Base-by-base conservation (phyloP, 2,797 vertebrate genomes). In the Sitta carolinensis region DNA sequence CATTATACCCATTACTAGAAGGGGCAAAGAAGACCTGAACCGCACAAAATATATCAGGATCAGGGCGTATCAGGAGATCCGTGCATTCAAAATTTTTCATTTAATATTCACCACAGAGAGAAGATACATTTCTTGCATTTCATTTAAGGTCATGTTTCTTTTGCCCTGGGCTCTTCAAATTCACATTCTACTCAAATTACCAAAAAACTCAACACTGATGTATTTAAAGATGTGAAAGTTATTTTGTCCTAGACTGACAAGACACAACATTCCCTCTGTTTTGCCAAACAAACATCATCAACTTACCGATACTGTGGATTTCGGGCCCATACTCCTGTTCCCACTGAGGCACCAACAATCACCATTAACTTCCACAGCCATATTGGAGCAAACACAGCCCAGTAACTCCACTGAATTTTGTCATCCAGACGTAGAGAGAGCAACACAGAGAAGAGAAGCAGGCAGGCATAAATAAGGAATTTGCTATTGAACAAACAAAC, bases 361-460 rank as follows among this genome's bases (percentile, higher is more conserved):
- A 99, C 99, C 98, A 99, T 97, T 62, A 99, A 97, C 96, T 99
- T 99, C 99, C 99, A 99, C 13, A 99, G 98, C 99, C 99, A 99
- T 97, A 99, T 98, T 7, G 99, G 99, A 21, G 99, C 98, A 97
- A 99, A 99, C 30, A 99, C 99, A 0, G 99, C 99, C 99, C 99
- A 99, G 97, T 99, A 99, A 96, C 98, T 99, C 99, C 99, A 99
- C 54, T 99, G 98, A 86, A 99, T 99, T 96, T 99, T 98, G 34
- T 98, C 98, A 97, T 99, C 99, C 97, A 99, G 97, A 82, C 98
- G 98, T 78, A 99, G 95, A 26, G 99, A 98, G 57, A 99, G 98
- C 96, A 99, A 92, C 96, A 99, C 98, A 4, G 99, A 99, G 97
- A 99, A 99, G 16, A 99, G 98, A 97, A 99, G 98, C 96, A 99